Conservation (phyloP, 2,888 invertebrate species). For the Philaethria dido region DNA sequence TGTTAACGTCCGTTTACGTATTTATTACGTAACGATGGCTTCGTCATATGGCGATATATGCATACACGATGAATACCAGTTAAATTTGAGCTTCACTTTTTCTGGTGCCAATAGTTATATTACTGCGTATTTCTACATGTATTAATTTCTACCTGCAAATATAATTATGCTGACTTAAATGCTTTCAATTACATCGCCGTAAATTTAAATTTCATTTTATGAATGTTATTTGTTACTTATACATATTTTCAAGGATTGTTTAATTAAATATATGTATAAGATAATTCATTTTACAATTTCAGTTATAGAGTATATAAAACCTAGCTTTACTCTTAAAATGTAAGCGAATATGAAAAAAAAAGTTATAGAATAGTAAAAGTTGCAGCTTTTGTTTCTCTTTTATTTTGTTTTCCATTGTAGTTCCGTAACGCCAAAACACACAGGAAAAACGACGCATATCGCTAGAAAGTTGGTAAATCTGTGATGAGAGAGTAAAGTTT, state of each 20-base stretch:
- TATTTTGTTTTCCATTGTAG: slow-evolving; percentile 31
- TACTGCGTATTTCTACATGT: neutral
- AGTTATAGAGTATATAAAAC: neutral
- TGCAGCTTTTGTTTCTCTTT: slow-evolving; percentile 34
- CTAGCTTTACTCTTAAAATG: neutral
- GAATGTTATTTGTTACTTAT: too few species aligned
- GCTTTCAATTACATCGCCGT: neutral
- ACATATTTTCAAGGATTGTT: neutral
- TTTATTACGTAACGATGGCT: slow-evolving; percentile 14
- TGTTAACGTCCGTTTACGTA: slow-evolving; percentile 10
- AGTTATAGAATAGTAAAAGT: slow-evolving; percentile 25
- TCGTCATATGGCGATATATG: neutral
- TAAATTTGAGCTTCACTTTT: neutral
- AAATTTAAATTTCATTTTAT: neutral
- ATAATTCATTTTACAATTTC: neutral
- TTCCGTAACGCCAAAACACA: slow-evolving; percentile 35
- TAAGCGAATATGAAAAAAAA: neutral
- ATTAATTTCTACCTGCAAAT: neutral
- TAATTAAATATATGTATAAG: neutral
- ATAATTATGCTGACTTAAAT: too few species aligned
- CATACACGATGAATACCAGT: neutral
- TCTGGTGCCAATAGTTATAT: neutral
- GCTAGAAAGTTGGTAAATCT: slow-evolving; percentile 41
- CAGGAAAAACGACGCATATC: slow-evolving; percentile 32
- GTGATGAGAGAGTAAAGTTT: slow-evolving; percentile 38